phyloP scores from a whole-genome alignment of 2,113 vertebrate species.

The Naja naja region DNA sequence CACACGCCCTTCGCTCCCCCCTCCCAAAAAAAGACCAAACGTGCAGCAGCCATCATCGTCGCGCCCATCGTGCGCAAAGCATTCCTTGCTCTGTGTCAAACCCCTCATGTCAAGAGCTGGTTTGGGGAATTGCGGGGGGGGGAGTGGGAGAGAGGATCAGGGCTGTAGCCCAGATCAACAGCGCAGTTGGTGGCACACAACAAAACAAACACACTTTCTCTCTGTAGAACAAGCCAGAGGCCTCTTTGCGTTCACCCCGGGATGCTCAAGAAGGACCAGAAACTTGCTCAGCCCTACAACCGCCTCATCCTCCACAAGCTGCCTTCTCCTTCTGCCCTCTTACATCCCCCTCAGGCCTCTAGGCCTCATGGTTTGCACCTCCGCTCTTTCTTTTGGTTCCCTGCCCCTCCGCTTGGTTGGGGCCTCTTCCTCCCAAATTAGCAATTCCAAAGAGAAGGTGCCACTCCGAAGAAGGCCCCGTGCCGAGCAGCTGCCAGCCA shows the following conservation, averaged over 20 bases:
- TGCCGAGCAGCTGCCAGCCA: not conserved
- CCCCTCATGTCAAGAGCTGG: not conserved
- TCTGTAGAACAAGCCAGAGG: not conserved
- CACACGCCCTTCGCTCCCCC: not conserved
- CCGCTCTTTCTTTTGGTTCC: not conserved
- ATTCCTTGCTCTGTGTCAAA: not conserved
- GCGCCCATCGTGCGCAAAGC: fast-evolving
- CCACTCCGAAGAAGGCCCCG: not conserved
- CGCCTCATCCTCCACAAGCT: not conserved
- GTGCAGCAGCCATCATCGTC: not conserved
- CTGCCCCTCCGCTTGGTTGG: not conserved
- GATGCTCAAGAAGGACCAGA: not conserved
- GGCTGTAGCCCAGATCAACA: not conserved
- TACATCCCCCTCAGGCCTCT: not conserved
- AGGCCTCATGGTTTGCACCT: not conserved
- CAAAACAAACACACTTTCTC: not conserved
- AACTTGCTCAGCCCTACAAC: not conserved
- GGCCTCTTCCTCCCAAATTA: not conserved
- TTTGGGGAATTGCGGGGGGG: not conserved
- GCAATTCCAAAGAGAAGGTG: not conserved
- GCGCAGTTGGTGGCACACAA: not conserved
- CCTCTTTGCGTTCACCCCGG: not conserved
- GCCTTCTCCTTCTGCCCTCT: not conserved
- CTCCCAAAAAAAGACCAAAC: not conserved
- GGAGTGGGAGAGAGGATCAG: not conserved